phyloP scores from a whole-genome alignment of 2,888 invertebrate genomes.

The Oscheius onirici region DNA sequence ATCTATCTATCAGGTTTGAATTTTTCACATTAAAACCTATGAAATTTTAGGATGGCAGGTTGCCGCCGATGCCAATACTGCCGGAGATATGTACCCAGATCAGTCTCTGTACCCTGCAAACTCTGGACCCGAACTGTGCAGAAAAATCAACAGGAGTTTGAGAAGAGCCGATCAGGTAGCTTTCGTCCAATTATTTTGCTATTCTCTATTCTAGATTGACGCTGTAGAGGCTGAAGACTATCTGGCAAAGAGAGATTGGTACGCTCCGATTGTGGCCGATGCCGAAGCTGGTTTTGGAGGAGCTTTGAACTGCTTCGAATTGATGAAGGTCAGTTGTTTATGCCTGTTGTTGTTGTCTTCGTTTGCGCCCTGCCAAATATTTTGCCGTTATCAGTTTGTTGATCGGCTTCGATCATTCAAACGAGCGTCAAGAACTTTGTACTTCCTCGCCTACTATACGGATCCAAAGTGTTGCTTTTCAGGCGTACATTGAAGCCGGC shows the following conservation, averaged over 20 bases:
- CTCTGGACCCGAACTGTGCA: conserved; percentile 71
- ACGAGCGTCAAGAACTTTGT: conserved; percentile 24
- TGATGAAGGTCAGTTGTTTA: conserved; percentile 69
- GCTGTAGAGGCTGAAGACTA: conserved; percentile 69
- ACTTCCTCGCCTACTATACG: neutral
- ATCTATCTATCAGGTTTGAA: conserved; percentile 72
- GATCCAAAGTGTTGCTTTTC: conserved; percentile 29
- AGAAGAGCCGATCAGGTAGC: conserved; percentile 71
- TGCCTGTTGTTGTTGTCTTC: conserved; percentile 24
- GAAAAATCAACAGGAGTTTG: conserved; percentile 71
- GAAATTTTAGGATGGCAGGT: conserved; percentile 72
- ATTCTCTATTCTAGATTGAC: conserved; percentile 53
- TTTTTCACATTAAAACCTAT: neutral
- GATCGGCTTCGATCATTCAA: conserved; percentile 2
- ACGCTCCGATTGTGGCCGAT: conserved; percentile 72
- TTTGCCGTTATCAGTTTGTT: conserved; percentile 27
- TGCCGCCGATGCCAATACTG: conserved; percentile 72
- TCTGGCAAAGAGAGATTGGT: conserved; percentile 68
- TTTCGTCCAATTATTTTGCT: conserved; percentile 41
- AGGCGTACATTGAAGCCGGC: conserved; percentile 71
- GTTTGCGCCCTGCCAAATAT: conserved; percentile 16
- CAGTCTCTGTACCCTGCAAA: conserved; percentile 73
- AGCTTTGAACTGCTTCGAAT: conserved; percentile 72
- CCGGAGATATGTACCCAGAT: conserved; percentile 72
- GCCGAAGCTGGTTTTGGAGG: conserved; percentile 73